These are phyloP conservation scores for Porites cylindrica DNA, from an alignment of 92 coral and sea anemone genomes.

Conservation along the genomic window DNA sequence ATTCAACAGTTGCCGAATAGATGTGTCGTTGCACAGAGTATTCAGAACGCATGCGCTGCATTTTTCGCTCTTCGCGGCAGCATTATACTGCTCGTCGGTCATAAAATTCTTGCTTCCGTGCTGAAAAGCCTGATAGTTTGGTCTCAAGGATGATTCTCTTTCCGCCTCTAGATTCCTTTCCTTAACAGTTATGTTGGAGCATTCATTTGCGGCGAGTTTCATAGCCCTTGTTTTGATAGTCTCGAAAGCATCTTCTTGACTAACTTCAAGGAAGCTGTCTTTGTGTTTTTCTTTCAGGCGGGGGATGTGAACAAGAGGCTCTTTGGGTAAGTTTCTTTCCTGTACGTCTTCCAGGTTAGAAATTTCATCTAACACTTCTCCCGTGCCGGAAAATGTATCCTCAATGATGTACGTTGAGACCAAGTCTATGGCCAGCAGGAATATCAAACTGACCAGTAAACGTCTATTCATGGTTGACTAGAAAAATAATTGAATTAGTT, in stretches of 20 bases:
- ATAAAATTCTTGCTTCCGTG: not conserved
- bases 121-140: not conserved
- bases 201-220: not conserved
- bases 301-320: too few species aligned
- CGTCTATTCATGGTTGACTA: not conserved
- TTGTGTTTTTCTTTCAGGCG: too few species aligned
- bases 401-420: constrained; percentile 3
- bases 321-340: not conserved
- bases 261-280: not conserved
- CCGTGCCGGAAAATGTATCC: not conserved
- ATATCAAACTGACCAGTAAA: not conserved
- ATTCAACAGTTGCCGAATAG: not conserved
- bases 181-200: too few species aligned
- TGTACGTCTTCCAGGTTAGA: not conserved
- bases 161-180: too few species aligned
- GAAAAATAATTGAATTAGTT: not conserved
- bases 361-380: not conserved
- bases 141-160: not conserved
- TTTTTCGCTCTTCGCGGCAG: not conserved
- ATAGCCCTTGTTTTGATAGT: not conserved
- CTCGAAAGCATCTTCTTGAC: not conserved
- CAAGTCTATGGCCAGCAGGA: constrained; percentile 3
- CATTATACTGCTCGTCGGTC: not conserved
- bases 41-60: constrained; percentile 7
- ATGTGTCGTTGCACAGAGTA: not conserved